Conservation (phyloP, 2,113 vertebrate genomes). For the Melanocharis versteri region DNA sequence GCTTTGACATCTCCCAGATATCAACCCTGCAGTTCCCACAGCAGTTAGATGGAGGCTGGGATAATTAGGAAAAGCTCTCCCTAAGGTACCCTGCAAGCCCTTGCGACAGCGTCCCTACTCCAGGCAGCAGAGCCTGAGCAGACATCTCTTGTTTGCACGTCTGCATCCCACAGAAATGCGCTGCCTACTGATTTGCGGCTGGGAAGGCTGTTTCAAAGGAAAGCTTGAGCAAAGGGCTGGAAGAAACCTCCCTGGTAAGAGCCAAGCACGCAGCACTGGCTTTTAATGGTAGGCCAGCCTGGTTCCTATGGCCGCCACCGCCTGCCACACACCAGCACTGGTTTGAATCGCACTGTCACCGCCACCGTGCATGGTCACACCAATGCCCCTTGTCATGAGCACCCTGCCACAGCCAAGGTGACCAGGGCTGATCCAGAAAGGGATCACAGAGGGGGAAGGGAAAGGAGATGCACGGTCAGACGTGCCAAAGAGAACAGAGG, state of each 20-base stretch:
- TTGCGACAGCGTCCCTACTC: neutral
- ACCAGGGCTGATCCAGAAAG: neutral
- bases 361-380: fast-evolving
- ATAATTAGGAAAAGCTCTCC: neutral
- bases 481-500: neutral
- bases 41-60: neutral
- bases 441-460: neutral
- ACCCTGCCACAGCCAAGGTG: neutral
- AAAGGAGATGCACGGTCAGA: neutral
- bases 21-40: neutral
- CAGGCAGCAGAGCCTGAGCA: neutral
- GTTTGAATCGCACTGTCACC: fast-evolving
- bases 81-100: neutral
- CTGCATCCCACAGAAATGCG: neutral
- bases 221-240: neutral
- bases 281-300: neutral
- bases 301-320: fast-evolving
- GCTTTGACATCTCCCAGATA: neutral
- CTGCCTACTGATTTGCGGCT: slow-evolving; percentile 29
- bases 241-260: neutral
- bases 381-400: neutral
- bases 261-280: neutral
- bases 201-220: neutral
- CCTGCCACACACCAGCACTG: neutral
- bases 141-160: neutral